Evolutionary conservation across 1,140 invertebrate genomes (phyloP), one percentile per base, ranked within the genome.

Genomic region (Drosophila pseudoananassae): DNA sequence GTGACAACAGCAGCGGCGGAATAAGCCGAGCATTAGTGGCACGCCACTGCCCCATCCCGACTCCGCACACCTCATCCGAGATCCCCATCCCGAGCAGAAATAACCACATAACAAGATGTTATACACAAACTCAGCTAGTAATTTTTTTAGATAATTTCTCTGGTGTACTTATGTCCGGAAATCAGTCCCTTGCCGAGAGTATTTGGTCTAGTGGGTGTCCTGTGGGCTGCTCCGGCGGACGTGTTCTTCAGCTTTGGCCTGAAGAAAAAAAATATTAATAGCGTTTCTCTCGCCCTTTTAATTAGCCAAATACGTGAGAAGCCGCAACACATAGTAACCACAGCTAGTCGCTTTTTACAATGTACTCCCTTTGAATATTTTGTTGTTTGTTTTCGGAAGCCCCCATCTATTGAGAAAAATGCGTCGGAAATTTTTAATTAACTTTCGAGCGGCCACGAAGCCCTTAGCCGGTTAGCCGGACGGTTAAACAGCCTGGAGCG

Each of bases 81-180:
- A 14, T 3, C 31, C 46, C 71, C 47, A 43, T 54, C 59, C 65
- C 6, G n/a, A 15, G 47, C 36, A 65, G 33, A 56, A 40, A 25
- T 56, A 61, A 29, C 63, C 65, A 56, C 66, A 70, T 56, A 63
- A 66, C 46, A 74, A 71, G 80, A 78, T 75, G 75, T 85, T 79
- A 72, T 68, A 75, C 72, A 76, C 61, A 63, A 79, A 82, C 60
- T 14, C 49, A 84, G 72, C 66, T 84, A 84, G 80, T 80, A 85
- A 76, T 80, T 85, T 85, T 20, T 68, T 73, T 84, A 84, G 80
- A 85, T 84, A 85, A 84, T 84, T 80, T 84, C 66, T 76, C 81
- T 76, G 80, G 76, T 80, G 80, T 84, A 84, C 80, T 84, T 84
- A 84, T 84, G 76, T 79, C 80, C 83, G 78, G 58, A 76, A 71